Evolutionary conservation across 1,140 invertebrate species (phyloP), one percentile per base, ranked within the genome.

Genomic region (Caenorhabditis briggsae): DNA sequence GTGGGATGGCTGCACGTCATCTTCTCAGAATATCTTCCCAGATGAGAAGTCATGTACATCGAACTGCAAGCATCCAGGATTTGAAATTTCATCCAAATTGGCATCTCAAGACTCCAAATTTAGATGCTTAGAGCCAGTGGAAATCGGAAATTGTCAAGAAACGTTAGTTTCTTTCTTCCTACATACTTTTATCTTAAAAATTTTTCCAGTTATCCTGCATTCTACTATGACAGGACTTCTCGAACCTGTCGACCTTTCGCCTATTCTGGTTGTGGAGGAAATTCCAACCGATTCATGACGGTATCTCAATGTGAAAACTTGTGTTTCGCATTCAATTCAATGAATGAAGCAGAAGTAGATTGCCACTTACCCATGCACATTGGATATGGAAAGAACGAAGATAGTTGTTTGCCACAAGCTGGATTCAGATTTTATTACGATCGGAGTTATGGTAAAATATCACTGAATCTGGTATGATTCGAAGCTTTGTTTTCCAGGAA

Each of bases 1-100:
- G 91, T 92, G 91, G 87, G 90, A 91, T 87, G 90, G 89, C 1
- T 91, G 91, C 74, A 61, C 86, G 14, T 89, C 91, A 12, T 55
- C 89, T 16, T 90, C 89, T 14, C 87, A 90, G 41, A 91, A 91
- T 82, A 91, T 91, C 48, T 91, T 91, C 83, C 53, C 83, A 14
- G 85, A 88, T 64, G 58, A 88, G 23, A 85, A 89, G 23, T 86
- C 70, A 11, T 91, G 91, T 83, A 87, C 85, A 55, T 61, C 48
- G 18, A 84, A 89, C 14, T 91, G 91, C 78, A 90, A 89, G 83
- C 74, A 70, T 46, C 90, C 89, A 25, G 82, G 90, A 55, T 86
- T 61, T 48, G 58, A 53, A n/a, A 61, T 82, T 23, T 82, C 43
- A 1, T 78, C 58, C 2, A 70, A 82, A 25, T 48, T 86, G 3